Evolutionary conservation across 53 echinoderm and acorn worm genomes (phyloP), one percentile per base, ranked within the genome.

Genomic region (Luidia sarsii): DNA sequence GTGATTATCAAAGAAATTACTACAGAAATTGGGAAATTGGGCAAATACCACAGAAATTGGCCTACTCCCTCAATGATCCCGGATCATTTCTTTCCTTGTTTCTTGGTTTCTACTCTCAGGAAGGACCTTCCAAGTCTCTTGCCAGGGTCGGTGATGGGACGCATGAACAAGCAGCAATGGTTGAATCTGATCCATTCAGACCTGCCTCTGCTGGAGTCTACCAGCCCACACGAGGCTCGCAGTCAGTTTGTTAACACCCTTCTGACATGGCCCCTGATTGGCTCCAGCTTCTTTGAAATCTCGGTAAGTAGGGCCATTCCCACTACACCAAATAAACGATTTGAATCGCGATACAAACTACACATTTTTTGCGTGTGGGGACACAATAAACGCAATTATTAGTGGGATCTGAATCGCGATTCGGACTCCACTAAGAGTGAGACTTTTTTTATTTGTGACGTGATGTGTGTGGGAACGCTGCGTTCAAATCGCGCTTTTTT

Each of bases 211-310:
- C 65, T 90, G 51, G 57, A 82, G n/a, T 71, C 71, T 0, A 50
- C 87, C 67, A 70, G 69, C 53, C 82, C 90, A 1, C 64, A 68
- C 34, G 85, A 79, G 57, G 92, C 90, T 35, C 81, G 60, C 38
- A 70, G 68, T 18, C 80, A 87, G 23, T 95, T 92, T 52, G 38
- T 95, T 0, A 49, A 71, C 45, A 57, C 48, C 18, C 50, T 95
- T 52, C 48, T 66, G 60, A 69, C 52, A 19, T 92, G 90, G 82
- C 82, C 36, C 30, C 88, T 95, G 39, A 90, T 81, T 59, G 96
- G 96, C 1, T 90, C 92, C 52, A 86, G 70, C 13, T 93, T 95
- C 88, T 95, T 92, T 57, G 56, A 73, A 6, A 83, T 92, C 14
- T 54, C 38, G 79, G 89, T 89, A 82, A 66, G 81, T 15, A 28